These are phyloP conservation scores for Glyphotaelius pellucidus DNA, from an alignment of 2,888 invertebrate species.

Conservation along the genomic window DNA sequence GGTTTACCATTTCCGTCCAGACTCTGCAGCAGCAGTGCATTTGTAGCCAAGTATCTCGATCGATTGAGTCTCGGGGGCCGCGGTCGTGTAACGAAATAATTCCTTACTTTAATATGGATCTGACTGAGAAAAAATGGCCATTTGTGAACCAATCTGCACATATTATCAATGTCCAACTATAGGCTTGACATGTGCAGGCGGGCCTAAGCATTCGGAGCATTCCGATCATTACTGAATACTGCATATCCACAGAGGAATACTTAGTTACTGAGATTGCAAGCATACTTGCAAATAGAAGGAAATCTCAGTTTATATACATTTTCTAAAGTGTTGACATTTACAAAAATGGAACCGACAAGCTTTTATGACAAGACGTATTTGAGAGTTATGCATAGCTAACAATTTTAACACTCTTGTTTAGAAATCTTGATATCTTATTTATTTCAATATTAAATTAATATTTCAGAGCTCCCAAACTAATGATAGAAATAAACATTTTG, in stretches of 20 bases:
- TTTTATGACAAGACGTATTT: neutral
- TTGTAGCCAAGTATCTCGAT: neutral
- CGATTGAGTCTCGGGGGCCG: neutral
- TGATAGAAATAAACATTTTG: too few relatives aligned
- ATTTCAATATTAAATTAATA: too few relatives aligned
- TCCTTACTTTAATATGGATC: neutral
- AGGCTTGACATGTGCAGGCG: neutral
- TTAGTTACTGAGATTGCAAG: too few relatives aligned
- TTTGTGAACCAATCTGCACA: neutral
- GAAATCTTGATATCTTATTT: too few relatives aligned
- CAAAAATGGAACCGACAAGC: neutral
- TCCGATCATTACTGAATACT: neutral
- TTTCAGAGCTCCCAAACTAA: too few relatives aligned
- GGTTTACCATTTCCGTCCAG: slow-evolving; percentile 38
- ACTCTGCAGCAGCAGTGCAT: neutral
- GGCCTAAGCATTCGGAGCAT: neutral
- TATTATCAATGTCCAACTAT: neutral
- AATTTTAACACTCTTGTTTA: too few relatives aligned
- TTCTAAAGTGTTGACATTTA: neutral
- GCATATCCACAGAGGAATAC: neutral
- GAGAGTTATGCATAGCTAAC: neutral
- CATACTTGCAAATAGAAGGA: too few relatives aligned
- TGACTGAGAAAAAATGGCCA: neutral
- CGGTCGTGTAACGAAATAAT: slow-evolving; percentile 4
- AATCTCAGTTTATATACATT: neutral